Conservation (phyloP, 1,140 invertebrate genomes). For the Pentalonia nigronervosa region DNA sequence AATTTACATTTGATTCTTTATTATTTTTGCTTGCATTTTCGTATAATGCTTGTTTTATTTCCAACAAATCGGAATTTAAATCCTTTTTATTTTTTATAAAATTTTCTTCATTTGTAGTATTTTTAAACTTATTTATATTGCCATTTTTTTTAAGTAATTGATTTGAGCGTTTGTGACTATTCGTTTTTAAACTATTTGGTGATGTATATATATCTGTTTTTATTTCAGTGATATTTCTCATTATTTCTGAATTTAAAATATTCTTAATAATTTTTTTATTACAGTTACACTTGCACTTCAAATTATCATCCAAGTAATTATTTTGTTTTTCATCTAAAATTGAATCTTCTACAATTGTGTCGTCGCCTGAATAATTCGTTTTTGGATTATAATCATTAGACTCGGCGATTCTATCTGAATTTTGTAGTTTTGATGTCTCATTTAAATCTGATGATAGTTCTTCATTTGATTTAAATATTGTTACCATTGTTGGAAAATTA, state of each 20-base stretch:
- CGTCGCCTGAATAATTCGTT: not conserved
- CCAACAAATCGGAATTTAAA: not conserved
- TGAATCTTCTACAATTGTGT: too few species aligned
- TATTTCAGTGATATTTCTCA: slow-evolving; percentile 46
- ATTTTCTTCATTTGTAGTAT: not conserved
- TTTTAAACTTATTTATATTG: not conserved
- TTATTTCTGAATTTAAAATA: slow-evolving; percentile 20
- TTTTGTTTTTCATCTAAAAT: not conserved
- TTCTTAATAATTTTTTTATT: slow-evolving; percentile 23
- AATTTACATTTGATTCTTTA: not conserved
- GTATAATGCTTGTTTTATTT: not conserved
- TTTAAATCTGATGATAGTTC: not conserved
- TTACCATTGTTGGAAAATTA: not conserved
- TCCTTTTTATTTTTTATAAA: not conserved
- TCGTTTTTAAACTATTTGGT: not conserved
- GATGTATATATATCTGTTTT: not conserved
- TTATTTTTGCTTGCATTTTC: not conserved
- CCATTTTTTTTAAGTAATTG: not conserved
- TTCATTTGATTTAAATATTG: not conserved
- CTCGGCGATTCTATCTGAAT: not conserved
- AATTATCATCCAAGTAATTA: not conserved
- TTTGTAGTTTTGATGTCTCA: not conserved
- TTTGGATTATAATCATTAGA: not conserved
- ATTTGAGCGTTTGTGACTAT: not conserved
- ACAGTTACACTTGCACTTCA: not conserved